These are phyloP conservation scores for Zaprionus camerounensis DNA, from an alignment of 1,140 invertebrate species.

Conservation along the genomic window DNA sequence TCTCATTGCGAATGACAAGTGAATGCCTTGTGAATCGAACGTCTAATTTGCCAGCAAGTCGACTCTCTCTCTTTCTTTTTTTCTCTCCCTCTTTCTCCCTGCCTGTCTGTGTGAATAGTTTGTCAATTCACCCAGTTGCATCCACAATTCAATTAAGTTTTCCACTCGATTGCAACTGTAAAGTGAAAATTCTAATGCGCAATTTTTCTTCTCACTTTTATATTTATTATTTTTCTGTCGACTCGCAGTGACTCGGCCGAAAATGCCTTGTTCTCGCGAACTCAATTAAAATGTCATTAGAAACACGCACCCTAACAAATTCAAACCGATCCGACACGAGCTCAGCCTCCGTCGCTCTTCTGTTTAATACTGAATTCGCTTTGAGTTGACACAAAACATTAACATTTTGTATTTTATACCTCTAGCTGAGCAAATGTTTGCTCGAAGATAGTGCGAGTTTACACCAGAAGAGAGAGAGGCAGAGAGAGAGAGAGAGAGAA, in stretches of 20 bases:
- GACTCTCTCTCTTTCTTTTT: not conserved
- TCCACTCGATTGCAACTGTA: constrained; percentile 9
- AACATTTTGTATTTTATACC: not conserved
- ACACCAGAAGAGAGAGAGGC: not conserved
- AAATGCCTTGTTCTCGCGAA: not conserved
- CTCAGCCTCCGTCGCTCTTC: not conserved
- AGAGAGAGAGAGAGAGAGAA: not conserved
- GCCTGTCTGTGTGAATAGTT: not conserved
- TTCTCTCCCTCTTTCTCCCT: not conserved
- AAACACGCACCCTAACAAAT: constrained; percentile 3
- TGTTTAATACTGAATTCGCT: not conserved
- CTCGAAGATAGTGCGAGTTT: not conserved
- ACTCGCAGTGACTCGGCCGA: constrained; percentile 1
- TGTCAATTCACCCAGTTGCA: constrained; percentile 4
- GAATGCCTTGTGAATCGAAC: not conserved
- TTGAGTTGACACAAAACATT: not conserved
- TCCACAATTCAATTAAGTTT: constrained; percentile 15
- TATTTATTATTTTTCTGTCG: not conserved
- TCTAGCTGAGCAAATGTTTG: not conserved
- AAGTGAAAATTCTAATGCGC: constrained; percentile 9
- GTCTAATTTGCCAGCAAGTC: not conserved
- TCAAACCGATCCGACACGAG: not conserved
- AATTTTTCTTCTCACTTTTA: not conserved
- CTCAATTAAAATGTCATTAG: constrained; percentile 8
- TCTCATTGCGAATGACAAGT: not conserved